phyloP scores from a whole-genome alignment of 2,113 vertebrate species.

The Apteryx owenii region DNA sequence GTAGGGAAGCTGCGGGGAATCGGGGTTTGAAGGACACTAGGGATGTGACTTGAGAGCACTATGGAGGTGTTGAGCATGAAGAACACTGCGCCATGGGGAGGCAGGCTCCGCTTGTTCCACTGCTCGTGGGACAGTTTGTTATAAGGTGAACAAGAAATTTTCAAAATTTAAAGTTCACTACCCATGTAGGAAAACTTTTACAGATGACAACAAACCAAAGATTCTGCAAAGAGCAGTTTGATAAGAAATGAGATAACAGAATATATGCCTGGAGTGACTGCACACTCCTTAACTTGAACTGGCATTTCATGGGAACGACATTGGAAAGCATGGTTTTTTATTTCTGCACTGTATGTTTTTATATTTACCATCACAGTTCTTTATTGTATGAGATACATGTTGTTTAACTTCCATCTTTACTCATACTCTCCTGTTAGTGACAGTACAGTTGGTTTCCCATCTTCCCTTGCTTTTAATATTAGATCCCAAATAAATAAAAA shows the following conservation, averaged over 20 bases:
- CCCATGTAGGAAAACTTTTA: not conserved
- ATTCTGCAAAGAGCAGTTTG: not conserved
- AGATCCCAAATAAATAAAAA: not conserved
- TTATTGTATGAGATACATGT: not conserved
- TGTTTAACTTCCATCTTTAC: not conserved
- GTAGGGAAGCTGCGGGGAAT: not conserved
- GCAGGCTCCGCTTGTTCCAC: accelerated
- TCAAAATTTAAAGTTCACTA: not conserved
- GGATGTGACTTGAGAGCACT: not conserved
- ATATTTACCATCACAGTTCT: no score
- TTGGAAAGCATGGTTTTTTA: no score
- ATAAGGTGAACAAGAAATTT: accelerated
- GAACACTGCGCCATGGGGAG: not conserved
- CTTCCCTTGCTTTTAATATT: not conserved
- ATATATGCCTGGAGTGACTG: no score
- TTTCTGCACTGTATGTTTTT: no score
- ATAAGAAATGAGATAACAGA: no score
- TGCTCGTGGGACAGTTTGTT: not conserved
- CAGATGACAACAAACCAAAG: not conserved
- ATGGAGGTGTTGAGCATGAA: not conserved
- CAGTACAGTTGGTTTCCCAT: not conserved
- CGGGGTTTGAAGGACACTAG: not conserved
- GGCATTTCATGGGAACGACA: no score
- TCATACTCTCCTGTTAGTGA: not conserved
- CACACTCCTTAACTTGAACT: no score